A percentile compares a stretch with the other conserved stretches of the same genome.
phyloP scores from a whole-genome alignment of 2,797 vertebrate genomes.

The Pangasius krempfi region DNA sequence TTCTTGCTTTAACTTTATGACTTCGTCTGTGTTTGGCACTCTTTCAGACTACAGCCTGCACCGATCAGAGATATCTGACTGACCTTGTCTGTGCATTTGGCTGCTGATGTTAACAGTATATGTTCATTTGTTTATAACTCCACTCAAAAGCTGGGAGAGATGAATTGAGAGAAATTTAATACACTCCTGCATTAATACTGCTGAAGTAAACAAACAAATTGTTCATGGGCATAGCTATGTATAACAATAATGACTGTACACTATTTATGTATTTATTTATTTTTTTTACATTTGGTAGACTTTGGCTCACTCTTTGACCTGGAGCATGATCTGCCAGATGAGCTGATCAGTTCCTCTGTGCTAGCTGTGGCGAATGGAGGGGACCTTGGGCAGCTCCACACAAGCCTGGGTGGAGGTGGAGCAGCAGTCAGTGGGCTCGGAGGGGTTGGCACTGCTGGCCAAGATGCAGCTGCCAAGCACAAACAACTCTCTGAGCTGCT shows the following conservation, averaged over 20 bases:
- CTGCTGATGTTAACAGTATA: background rate
- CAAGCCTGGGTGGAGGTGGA: conserved; percentile 78
- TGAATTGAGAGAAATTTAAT: background rate
- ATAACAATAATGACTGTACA: background rate
- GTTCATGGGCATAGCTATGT: background rate
- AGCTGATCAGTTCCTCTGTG: conserved; percentile 93
- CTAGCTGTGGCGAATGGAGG: conserved; percentile 89
- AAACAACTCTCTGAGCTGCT: conserved; percentile 97
- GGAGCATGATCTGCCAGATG: conserved; percentile 97
- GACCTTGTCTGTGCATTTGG: conserved; percentile 16
- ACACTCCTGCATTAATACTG: background rate
- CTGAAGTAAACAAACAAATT: background rate
- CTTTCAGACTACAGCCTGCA: no score
- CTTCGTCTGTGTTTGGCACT: background rate
- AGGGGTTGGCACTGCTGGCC: conserved; percentile 68
- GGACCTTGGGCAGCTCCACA: conserved; percentile 92
- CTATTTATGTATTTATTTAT: background rate
- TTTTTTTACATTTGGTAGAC: conserved; percentile 75
- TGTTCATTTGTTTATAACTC: background rate
- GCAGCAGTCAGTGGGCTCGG: conserved; percentile 67
- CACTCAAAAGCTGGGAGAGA: background rate
- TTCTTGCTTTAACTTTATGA: background rate
- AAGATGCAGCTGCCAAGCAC: conserved; percentile 98
- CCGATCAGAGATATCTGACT: background rate
- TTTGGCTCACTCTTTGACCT: conserved; percentile 94